Evolutionary conservation across 2,797 vertebrate genomes (phyloP).

Genomic region (Oryzias dopingdopingensis): DNA sequence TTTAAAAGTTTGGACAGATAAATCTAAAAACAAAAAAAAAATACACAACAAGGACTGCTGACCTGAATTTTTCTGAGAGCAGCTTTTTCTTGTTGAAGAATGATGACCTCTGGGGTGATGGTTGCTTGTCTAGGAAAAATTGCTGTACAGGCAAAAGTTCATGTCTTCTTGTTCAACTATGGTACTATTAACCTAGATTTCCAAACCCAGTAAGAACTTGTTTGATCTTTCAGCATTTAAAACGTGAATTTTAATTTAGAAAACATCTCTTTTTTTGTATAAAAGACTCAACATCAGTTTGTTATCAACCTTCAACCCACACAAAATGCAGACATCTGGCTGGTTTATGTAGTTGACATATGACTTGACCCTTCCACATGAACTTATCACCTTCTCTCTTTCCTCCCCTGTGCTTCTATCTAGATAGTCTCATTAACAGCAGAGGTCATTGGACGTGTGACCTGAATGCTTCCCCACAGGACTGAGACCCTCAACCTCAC

Average conservation of each 20-base stretch:
- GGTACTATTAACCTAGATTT: too few relatives aligned
- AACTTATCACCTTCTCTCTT: conserved; percentile 9
- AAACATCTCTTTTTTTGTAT: background rate
- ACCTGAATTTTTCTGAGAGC: too few relatives aligned
- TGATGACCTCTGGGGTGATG: too few relatives aligned
- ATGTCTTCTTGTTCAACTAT: too few relatives aligned
- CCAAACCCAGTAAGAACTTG: too few relatives aligned
- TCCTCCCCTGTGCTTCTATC: conserved; percentile 18
- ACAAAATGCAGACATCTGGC: conserved; percentile 19
- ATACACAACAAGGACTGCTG: too few relatives aligned
- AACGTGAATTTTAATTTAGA: background rate
- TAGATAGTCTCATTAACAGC: conserved; percentile 49
- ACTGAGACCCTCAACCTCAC: conserved; percentile 41
- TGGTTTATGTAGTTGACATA: conserved; percentile 2
- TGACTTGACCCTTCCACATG: conserved; percentile 28
- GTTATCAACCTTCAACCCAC: conserved; percentile 1
- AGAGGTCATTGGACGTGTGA: conserved; percentile 52
- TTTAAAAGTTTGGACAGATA: too few relatives aligned
- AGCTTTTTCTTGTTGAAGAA: too few relatives aligned
- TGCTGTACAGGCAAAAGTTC: too few relatives aligned
- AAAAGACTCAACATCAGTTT: background rate
- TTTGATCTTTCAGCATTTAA: background rate
- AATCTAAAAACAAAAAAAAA: too few relatives aligned
- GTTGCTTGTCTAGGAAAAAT: too few relatives aligned
- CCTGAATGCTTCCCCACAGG: conserved; percentile 52